phyloP scores from a whole-genome alignment of 2,888 invertebrate species.

The Platycnemis pennipes region DNA sequence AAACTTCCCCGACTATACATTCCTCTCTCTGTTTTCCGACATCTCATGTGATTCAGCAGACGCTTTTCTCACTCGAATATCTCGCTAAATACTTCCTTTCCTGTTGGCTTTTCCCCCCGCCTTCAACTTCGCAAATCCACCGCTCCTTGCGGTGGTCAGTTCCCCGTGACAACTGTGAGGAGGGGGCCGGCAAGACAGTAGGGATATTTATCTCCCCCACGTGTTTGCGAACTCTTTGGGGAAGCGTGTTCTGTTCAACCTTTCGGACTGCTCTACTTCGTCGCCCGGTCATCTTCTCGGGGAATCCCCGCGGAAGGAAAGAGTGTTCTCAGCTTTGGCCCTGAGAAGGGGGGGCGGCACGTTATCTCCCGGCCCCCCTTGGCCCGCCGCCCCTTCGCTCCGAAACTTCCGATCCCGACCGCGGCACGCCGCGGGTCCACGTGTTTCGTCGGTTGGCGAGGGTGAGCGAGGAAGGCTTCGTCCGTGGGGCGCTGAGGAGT shows the following conservation, averaged over 20 bases:
- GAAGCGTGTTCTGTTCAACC: background rate
- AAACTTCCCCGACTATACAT: background rate
- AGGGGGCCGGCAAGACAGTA: background rate
- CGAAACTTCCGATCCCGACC: background rate
- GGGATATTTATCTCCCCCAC: background rate
- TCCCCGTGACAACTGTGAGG: background rate
- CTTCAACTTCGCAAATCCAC: background rate
- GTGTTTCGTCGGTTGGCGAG: background rate
- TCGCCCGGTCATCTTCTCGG: background rate
- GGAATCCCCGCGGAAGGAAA: background rate
- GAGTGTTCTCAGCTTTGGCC: background rate
- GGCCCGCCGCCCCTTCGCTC: background rate
- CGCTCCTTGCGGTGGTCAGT: conserved; percentile 14
- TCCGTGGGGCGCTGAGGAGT: background rate
- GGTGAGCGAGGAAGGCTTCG: background rate
- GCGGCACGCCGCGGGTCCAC: background rate
- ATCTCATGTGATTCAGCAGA: background rate
- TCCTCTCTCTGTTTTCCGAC: background rate
- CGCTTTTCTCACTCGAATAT: background rate
- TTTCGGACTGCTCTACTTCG: background rate
- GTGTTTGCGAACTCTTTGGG: background rate
- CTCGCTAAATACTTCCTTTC: background rate
- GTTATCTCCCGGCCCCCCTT: background rate
- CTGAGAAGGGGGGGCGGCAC: background rate
- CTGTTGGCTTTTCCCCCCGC: background rate